These are phyloP conservation scores for Cremastinae sp. DNA, from an alignment of 2,888 invertebrate species.

Conservation along the genomic window DNA sequence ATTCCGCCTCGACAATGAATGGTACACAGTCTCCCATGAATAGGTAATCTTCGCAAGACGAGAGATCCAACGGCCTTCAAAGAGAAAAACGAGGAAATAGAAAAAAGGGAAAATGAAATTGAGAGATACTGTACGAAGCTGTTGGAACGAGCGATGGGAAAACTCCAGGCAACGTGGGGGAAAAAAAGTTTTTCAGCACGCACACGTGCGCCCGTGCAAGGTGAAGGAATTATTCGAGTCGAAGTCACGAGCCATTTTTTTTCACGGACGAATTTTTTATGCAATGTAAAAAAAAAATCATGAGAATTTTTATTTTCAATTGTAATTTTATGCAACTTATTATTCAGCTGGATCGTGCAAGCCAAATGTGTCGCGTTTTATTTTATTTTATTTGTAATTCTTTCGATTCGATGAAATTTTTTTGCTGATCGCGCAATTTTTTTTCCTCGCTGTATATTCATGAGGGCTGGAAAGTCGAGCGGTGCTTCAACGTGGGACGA, in stretches of 20 bases:
- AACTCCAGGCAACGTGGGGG: neutral
- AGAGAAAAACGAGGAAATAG: neutral
- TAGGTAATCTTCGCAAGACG: slow-evolving; percentile 18
- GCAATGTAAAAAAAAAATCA: neutral
- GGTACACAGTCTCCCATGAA: slow-evolving; percentile 23
- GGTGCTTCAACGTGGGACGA: too few species aligned
- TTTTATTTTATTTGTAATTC: too few species aligned
- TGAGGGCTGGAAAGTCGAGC: too few species aligned
- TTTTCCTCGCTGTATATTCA: too few species aligned
- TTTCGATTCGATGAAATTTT: too few species aligned
- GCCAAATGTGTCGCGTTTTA: too few species aligned
- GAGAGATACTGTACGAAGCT: slow-evolving; percentile 24
- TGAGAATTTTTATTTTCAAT: too few species aligned
- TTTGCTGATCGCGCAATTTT: too few species aligned
- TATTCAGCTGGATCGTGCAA: too few species aligned
- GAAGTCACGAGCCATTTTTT: neutral
- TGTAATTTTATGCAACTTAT: too few species aligned
- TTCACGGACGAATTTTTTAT: neutral
- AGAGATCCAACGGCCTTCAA: neutral
- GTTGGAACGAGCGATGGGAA: neutral
- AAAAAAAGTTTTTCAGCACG: neutral
- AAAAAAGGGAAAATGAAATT: slow-evolving; percentile 28
- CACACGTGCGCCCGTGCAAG: neutral
- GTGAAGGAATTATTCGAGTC: neutral
- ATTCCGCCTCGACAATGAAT: slow-evolving; percentile 28